A percentile compares a stretch with the other conserved stretches of the same genome.
Conservation (phyloP, 1,140 invertebrate genomes). For the Drosophila novamexicana region DNA sequence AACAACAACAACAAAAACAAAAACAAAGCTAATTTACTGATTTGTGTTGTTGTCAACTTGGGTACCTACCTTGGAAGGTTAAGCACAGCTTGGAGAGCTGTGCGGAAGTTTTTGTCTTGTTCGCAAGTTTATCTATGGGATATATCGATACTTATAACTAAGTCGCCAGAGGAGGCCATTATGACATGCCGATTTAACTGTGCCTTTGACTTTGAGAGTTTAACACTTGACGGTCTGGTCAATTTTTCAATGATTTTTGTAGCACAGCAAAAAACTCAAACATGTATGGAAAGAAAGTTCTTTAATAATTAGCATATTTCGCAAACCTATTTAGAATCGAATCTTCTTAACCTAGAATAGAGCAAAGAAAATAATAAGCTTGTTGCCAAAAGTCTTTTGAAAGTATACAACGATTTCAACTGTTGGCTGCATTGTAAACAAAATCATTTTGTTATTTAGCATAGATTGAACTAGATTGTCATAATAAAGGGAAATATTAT, state of each 20-base stretch:
- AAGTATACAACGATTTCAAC: slow-evolving; percentile 2
- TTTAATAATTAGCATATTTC: slow-evolving; percentile 36
- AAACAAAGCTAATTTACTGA: slow-evolving; percentile 50
- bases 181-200: slow-evolving; percentile 63
- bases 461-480: slow-evolving; percentile 5
- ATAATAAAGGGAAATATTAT: slow-evolving; percentile 4
- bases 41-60: slow-evolving; percentile 46
- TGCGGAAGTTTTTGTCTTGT: slow-evolving; percentile 68
- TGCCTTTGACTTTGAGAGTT: slow-evolving; percentile 25
- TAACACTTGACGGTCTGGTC: slow-evolving; percentile 13
- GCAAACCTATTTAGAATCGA: slow-evolving; percentile 15
- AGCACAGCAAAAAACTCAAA: neutral
- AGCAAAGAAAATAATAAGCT: slow-evolving; percentile 1
- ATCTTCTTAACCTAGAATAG: slow-evolving; percentile 22
- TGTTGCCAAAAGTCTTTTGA: slow-evolving; percentile 27
- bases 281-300: slow-evolving; percentile 30
- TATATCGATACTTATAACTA: slow-evolving; percentile 62
- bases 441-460: slow-evolving; percentile 14
- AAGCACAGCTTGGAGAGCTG: slow-evolving; percentile 39
- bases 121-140: slow-evolving; percentile 73
- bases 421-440: neutral
- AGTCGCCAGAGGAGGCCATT: slow-evolving; percentile 64
- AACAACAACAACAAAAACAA: slow-evolving; percentile 26
- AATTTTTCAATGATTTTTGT: slow-evolving; percentile 21
- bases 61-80: slow-evolving; percentile 63